Percentiles rank a stretch among this genome's conserved stretches.
phyloP scores from a whole-genome alignment of 1,140 invertebrate species.

The Drosophila oshimai region DNA sequence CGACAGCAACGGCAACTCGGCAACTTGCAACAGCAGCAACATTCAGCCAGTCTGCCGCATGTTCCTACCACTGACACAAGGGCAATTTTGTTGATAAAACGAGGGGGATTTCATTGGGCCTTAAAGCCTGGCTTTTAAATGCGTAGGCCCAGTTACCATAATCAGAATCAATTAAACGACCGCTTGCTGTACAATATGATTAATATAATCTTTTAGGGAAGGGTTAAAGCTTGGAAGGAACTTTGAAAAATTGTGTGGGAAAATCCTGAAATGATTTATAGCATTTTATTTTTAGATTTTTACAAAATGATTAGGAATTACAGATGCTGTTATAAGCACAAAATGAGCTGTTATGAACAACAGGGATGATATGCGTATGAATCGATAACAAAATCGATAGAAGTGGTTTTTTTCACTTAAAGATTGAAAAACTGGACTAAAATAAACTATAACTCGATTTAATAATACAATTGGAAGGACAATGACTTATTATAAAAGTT shows the following conservation, averaged over 20 bases:
- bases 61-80: conserved; percentile 24
- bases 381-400: no score
- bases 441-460: no score
- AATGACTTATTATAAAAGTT: no score
- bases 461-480: no score
- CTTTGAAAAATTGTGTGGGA: background rate
- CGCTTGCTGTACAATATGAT: background rate
- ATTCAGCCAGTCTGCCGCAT: conserved; percentile 10
- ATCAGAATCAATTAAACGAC: conserved; percentile 23
- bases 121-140: conserved; percentile 29
- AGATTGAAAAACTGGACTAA: no score
- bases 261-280: background rate
- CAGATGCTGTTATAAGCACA: no score
- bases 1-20: background rate
- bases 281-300: background rate
- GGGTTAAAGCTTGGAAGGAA: no score
- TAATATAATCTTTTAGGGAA: no score
- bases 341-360: no score
- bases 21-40: conserved; percentile 1
- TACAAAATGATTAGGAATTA: no score
- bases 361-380: no score
- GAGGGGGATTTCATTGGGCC: conserved; percentile 15
- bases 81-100: conserved; percentile 38
- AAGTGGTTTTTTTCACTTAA: no score
- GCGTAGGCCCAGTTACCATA: conserved; percentile 20